Base-by-base conservation (phyloP, 2,888 invertebrate genomes). In the Melanostoma mellinum region DNA sequence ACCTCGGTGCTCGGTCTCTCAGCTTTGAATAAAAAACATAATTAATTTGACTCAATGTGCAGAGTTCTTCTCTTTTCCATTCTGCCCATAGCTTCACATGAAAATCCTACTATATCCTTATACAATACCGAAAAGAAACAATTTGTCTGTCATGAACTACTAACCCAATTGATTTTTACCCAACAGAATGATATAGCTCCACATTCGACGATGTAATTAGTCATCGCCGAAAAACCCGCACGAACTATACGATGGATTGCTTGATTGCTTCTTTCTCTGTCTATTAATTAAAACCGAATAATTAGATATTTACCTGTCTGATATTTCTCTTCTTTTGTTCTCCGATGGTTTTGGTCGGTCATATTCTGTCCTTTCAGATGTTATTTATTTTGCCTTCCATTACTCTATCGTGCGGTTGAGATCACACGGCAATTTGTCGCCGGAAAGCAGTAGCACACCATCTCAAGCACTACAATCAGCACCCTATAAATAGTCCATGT, bases 231-330 rank as follows among this genome's bases (percentile, higher is more conserved):
- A 38, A 55, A 46, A 71, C 48, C 48, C 32, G 38, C 9, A 4
- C 20, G 32, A 74, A 68, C 55, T 52, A 55, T 52, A 56, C 68
- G 73, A 77, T 68, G 63, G 53, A 82, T 63, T 60, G 61, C 36
- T 33, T 44, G 48, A 71, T 48, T 44, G 71, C 40, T 71, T 5
- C 46, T 35, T 60, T 52, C 69, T 48, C 44, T 48, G 65, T 36
- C 38, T 52, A 58, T 82, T 72, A 67, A 68, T 68, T 74, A 68
- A 50, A 77, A 52, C 56, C 68, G 50, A 77, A 74, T 82, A 82
- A 82, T 77, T 82, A 73, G 58, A 77, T 77, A 36, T 38, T 38
- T 44, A 42, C 33, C 38, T 72, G 32, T 63, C 35, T 61, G 52
- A 10, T 10, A 38, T 42, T 46, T 63, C 46, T 9, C 3, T 38